phyloP scores from a whole-genome alignment of 2,797 vertebrate species.

The Notolepis coatsorum region DNA sequence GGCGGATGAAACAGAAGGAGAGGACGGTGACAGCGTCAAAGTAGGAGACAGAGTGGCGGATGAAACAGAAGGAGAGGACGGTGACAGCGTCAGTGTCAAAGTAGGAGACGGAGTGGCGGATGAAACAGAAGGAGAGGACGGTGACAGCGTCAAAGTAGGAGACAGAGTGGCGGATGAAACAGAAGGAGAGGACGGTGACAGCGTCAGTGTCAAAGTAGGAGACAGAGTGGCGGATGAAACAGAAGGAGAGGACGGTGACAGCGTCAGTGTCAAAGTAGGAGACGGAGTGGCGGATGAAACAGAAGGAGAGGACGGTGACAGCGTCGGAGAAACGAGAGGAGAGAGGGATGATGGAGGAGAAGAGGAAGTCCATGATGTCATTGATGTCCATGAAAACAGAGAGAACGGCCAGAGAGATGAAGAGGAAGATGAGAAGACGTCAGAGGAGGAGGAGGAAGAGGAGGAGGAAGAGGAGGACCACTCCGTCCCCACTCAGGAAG shows the following conservation, averaged over 20 bases:
- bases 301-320: background rate
- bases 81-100: too few species aligned
- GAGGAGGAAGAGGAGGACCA: slow-evolving; percentile 26
- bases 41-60: too few species aligned
- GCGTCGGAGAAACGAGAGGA: background rate
- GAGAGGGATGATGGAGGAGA: background rate
- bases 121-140: too few species aligned
- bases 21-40: background rate
- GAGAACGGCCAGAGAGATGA: slow-evolving; percentile 23
- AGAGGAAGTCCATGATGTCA: slow-evolving; percentile 14
- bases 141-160: too few species aligned
- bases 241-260: slow-evolving; percentile 28
- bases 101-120: too few species aligned
- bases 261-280: too few species aligned
- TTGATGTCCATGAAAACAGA: slow-evolving; percentile 1
- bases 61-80: too few species aligned
- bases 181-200: too few species aligned
- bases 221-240: slow-evolving; percentile 27
- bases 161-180: too few species aligned
- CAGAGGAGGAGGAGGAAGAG: slow-evolving; percentile 19
- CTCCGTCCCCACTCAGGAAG: background rate
- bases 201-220: too few species aligned
- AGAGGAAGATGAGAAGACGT: slow-evolving; percentile 11
- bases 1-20: too few species aligned
- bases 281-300: background rate